Evolutionary conservation across 2,797 vertebrate genomes (phyloP).

Genomic region (Cheirogaleus major): DNA sequence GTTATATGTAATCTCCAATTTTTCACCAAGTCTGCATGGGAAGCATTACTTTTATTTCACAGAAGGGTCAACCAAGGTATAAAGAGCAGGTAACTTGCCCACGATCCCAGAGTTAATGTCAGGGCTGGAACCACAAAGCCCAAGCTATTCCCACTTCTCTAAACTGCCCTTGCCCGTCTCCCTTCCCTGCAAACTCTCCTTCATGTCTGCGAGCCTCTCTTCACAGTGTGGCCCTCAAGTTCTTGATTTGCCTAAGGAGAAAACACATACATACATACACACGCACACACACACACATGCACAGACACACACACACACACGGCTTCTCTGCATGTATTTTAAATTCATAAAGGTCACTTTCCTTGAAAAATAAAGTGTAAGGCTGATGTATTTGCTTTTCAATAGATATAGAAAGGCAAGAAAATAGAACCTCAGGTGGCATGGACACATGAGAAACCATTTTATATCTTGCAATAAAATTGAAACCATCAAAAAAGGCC

Average conservation of each 20-base stretch:
- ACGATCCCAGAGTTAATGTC: neutral
- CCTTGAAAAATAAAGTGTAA: neutral
- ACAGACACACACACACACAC: neutral
- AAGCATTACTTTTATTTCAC: neutral
- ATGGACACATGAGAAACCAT: neutral
- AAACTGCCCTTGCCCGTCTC: neutral
- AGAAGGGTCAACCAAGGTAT: neutral
- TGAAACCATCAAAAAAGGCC: neutral
- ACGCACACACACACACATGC: no score
- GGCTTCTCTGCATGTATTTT: neutral
- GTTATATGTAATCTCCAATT: neutral
- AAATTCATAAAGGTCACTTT: neutral
- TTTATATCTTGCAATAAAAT: neutral
- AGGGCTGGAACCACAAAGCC: neutral
- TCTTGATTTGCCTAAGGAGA: conserved; percentile 83
- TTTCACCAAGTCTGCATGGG: neutral
- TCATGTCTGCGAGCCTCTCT: neutral
- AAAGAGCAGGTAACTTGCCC: neutral
- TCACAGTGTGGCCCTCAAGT: conserved; percentile 34
- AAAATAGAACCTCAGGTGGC: neutral
- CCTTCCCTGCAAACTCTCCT: neutral
- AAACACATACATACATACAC: neutral
- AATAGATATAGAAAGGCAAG: neutral
- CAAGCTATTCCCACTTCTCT: neutral
- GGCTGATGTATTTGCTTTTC: neutral